phyloP scores from a whole-genome alignment of 1,140 invertebrate species.

The Maniola jurtina region DNA sequence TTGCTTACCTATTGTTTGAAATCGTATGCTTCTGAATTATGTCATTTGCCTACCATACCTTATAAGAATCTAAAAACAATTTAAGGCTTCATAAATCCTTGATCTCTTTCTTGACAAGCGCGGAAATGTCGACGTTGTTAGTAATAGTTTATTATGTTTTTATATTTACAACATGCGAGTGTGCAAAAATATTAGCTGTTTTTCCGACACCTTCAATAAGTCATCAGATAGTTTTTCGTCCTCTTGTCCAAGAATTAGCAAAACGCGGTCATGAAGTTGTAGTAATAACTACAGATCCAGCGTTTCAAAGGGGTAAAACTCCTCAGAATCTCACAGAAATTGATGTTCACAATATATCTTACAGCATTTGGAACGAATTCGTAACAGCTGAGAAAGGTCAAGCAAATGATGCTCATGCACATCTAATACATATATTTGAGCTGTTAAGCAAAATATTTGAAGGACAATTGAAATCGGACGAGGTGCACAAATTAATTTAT shows the following conservation, averaged over 20 bases:
- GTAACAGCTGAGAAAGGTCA: slow-evolving; percentile 27
- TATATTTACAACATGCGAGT: not conserved
- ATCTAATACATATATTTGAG: slow-evolving; percentile 21
- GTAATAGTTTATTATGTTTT: not conserved
- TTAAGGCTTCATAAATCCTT: not conserved
- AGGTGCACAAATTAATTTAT: slow-evolving; percentile 36
- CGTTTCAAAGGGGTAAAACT: slow-evolving; percentile 36
- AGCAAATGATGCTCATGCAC: slow-evolving; percentile 8
- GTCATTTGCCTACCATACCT: not conserved
- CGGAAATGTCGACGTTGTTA: not conserved
- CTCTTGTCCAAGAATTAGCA: slow-evolving; percentile 58
- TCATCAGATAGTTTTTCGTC: slow-evolving; percentile 76
- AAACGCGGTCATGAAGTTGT: slow-evolving; percentile 74
- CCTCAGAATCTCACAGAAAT: slow-evolving; percentile 50
- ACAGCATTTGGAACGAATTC: slow-evolving; percentile 32
- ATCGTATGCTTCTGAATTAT: not conserved
- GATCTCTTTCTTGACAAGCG: not conserved
- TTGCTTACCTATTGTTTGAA: not conserved
- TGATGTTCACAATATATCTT: slow-evolving; percentile 48
- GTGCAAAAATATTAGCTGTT: slow-evolving; percentile 72
- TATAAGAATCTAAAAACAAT: slow-evolving; percentile 2
- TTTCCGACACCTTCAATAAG: slow-evolving; percentile 74
- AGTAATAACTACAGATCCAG: slow-evolving; percentile 54
- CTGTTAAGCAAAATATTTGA: slow-evolving; percentile 28
- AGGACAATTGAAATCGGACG: slow-evolving; percentile 26